phyloP scores from a whole-genome alignment of 1,140 invertebrate genomes.

The Scaptomyza hsui region DNA sequence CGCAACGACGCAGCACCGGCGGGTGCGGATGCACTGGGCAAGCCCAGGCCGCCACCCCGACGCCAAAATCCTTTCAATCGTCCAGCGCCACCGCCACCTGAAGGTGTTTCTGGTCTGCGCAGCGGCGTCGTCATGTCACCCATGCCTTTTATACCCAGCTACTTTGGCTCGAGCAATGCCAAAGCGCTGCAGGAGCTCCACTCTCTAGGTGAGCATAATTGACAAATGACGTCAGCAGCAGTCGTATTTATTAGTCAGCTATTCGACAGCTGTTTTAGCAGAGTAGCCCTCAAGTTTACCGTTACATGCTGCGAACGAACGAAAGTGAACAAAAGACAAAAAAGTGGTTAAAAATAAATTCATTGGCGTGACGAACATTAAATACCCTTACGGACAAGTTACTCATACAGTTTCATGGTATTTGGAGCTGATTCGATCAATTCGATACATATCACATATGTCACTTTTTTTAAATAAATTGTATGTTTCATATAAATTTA shows the following conservation, averaged over 20 bases:
- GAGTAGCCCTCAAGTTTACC: conserved; percentile 10
- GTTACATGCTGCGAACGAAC: conserved; percentile 13
- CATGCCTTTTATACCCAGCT: conserved; percentile 60
- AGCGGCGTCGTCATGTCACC: conserved; percentile 46
- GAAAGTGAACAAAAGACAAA: not conserved
- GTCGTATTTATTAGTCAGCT: no score
- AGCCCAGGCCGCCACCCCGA: conserved; percentile 88
- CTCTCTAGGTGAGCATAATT: conserved; percentile 12
- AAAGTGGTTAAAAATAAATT: not conserved
- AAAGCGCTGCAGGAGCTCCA: conserved; percentile 45
- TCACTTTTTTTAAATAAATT: no score
- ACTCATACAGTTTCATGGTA: no score
- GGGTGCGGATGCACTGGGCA: conserved; percentile 11
- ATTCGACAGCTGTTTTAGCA: conserved; percentile 32
- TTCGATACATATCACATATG: no score
- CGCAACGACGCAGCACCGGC: not conserved
- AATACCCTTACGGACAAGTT: no score
- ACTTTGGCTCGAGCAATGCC: conserved; percentile 70
- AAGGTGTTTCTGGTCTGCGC: conserved; percentile 10
- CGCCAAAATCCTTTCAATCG: conserved; percentile 90
- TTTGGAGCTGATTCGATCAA: no score
- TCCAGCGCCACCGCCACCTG: conserved; percentile 84
- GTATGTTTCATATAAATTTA: no score
- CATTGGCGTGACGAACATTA: no score
- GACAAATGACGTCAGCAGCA: conserved; percentile 16